Base-by-base conservation (phyloP, 2,888 invertebrate species). In the Mythimna albipuncta region DNA sequence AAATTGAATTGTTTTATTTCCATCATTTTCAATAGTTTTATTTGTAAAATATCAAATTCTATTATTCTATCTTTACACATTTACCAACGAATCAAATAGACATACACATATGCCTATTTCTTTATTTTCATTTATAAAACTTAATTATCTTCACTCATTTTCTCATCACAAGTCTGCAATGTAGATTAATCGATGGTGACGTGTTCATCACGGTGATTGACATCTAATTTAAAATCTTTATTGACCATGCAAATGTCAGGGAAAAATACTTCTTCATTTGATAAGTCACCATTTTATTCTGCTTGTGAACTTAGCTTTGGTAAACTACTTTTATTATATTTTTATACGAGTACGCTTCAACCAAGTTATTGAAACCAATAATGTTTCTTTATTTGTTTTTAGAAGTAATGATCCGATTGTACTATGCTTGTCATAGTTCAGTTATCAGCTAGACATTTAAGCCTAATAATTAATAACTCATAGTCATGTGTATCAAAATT, bases 161-260 rank as follows among this genome's bases (percentile, higher is more conserved):
- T 0, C 2, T 35, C 16, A n/a, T 61, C 10, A 47, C 50, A 41
- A 3, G 9, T 21, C n/a, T 41, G 38, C 4, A 16, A 47, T 58
- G 26, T 52, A 2, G 6, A 62, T 68, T 38, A 64, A 72, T 69
- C 69, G 35, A 59, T 58, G 54, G 52, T 62, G 61, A 69, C 38
- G 61, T 26, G 0, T 16, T 57, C 21, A 52, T 47, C 61, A 32
- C 64, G 66, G 5, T 84, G 86, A 86, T 71, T 79, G 84, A 61
- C 82, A 71, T 38, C 54, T 67, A 62, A 85, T 81, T 84, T 73
- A 67, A 75, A 77, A 54, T 67, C 55, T 69, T 69, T 64, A 62
- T 70, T 69, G 75, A 19, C 41, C 0, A 9, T 57, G 32, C 10
- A 2, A 70, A 58, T 75, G 35, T 58, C 35, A 63, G 16, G 3